A percentile compares a stretch with the other conserved stretches of the same genome.
These are phyloP conservation scores for Argya squamiceps DNA, from an alignment of 2,797 vertebrate species.

Conservation along the genomic window DNA sequence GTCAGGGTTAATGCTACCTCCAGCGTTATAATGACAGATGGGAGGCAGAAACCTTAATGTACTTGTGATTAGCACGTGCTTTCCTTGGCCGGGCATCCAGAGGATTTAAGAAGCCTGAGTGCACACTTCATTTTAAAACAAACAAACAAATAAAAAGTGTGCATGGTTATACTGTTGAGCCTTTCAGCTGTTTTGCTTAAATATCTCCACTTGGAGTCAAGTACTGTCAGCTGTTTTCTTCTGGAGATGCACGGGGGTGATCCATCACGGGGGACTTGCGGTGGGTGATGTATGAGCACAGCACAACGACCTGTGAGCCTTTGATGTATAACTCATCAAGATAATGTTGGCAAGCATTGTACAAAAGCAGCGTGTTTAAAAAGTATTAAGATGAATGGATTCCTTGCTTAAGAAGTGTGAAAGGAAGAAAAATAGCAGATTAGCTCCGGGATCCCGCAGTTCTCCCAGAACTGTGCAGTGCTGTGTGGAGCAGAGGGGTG, in stretches of 20 bases:
- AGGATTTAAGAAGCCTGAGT: constrained; percentile 8
- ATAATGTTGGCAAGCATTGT: constrained; percentile 63
- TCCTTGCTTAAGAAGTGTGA: constrained; percentile 50
- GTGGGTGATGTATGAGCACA: constrained; percentile 6
- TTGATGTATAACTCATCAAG: constrained; percentile 68
- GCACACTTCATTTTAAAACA: constrained; percentile 43
- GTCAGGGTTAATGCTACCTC: constrained; percentile 49
- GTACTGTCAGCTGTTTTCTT: constrained; percentile 30
- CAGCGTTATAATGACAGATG: constrained; percentile 28
- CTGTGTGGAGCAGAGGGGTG: background rate
- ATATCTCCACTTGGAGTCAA: background rate
- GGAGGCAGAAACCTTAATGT: constrained; percentile 46
- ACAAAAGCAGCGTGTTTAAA: constrained; percentile 50
- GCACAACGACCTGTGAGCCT: background rate
- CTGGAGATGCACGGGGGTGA: background rate
- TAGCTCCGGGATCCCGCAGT: background rate
- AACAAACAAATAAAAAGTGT: constrained; percentile 44
- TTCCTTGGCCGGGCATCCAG: constrained; percentile 20
- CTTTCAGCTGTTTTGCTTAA: constrained; percentile 23
- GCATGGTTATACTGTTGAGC: background rate
- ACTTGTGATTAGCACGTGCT: constrained; percentile 41
- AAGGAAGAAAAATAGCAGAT: constrained; percentile 57
- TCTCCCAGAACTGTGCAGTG: background rate
- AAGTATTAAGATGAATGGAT: constrained; percentile 59
- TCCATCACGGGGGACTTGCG: background rate